Conservation (phyloP, 2,113 vertebrate genomes). For the Pluvialis apricaria region DNA sequence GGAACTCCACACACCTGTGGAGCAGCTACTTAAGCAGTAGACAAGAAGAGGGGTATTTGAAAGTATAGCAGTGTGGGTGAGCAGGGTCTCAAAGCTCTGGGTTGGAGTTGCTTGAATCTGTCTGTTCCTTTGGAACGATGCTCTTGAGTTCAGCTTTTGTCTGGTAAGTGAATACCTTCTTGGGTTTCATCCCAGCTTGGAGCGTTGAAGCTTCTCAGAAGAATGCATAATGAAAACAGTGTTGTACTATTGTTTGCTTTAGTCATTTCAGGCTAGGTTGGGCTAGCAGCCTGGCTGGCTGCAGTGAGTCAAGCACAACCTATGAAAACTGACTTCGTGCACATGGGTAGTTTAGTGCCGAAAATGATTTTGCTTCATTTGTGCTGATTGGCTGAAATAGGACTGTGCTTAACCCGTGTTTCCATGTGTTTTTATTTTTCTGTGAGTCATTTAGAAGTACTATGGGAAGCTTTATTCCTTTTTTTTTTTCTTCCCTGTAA, state of each 20-base stretch:
- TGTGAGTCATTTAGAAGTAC: neutral
- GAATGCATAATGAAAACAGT: neutral
- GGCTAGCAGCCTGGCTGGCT: neutral
- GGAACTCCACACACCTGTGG: neutral
- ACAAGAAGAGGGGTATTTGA: neutral
- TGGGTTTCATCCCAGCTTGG: rapidly evolving
- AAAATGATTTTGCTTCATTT: neutral
- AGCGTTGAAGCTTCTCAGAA: neutral
- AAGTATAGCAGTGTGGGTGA: rapidly evolving
- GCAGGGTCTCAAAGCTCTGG: rapidly evolving
- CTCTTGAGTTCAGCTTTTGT: rapidly evolving
- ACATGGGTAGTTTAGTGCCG: neutral
- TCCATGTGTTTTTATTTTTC: neutral
- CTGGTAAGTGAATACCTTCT: neutral
- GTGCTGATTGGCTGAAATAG: neutral
- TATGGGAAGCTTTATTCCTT: neutral
- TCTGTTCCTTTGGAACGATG: rapidly evolving
- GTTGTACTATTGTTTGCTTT: neutral
- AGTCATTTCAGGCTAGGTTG: neutral
- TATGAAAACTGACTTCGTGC: neutral
- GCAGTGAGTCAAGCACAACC: neutral
- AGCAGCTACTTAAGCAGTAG: neutral
- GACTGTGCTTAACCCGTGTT: neutral
- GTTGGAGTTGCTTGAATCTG: rapidly evolving
- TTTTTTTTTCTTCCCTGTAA: neutral